Evolutionary conservation across 1,140 invertebrate species (phyloP).

Genomic region (Saccostrea echinata): DNA sequence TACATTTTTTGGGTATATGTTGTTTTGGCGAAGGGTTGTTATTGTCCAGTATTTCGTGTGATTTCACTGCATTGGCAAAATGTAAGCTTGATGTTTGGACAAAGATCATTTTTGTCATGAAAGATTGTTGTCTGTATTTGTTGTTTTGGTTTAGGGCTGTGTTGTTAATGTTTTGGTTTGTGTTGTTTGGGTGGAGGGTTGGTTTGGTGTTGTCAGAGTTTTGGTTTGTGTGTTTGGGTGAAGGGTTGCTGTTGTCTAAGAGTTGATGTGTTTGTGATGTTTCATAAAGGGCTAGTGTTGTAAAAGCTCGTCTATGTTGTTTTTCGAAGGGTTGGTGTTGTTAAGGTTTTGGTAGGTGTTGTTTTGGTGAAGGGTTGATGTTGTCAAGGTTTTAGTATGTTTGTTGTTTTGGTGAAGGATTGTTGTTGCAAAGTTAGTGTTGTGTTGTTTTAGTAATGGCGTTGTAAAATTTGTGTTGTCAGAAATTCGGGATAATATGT

Average conservation of each 20-base stretch:
- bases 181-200: neutral
- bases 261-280: neutral
- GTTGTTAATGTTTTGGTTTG: neutral
- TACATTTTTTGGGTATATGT: neutral
- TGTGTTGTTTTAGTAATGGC: neutral
- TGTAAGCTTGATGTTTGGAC: too few species aligned
- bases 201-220: neutral
- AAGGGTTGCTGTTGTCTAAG: neutral
- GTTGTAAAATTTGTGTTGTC: neutral
- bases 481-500: neutral
- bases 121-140: neutral
- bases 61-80: too few species aligned
- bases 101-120: too few species aligned
- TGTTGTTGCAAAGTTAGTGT: neutral
- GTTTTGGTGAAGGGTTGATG: neutral
- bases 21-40: neutral
- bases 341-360: neutral
- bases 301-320: neutral
- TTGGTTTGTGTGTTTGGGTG: neutral
- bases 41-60: neutral
- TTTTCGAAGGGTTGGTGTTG: too few species aligned
- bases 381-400: neutral
- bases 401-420: neutral
- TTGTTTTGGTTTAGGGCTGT: neutral
- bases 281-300: neutral